phyloP scores from a whole-genome alignment of 2,888 invertebrate species.

The Epinotia ramella region DNA sequence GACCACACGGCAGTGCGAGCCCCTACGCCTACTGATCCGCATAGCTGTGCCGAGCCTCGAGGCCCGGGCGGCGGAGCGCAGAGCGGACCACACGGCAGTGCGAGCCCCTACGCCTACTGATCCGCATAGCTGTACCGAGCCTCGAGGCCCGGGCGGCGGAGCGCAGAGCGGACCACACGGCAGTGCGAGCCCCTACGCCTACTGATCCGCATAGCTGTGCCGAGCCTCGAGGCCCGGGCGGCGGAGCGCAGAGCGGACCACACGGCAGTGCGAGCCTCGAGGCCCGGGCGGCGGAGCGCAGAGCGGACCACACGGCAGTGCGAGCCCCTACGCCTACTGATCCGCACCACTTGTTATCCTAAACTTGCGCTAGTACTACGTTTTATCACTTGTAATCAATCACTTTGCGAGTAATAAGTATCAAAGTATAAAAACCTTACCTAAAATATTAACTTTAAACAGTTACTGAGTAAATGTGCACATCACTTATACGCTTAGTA shows the following conservation, averaged over 20 bases:
- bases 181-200: slow-evolving; percentile 54
- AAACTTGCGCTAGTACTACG: slow-evolving; percentile 77
- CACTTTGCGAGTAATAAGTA: slow-evolving; percentile 84
- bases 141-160: background rate
- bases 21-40: slow-evolving; percentile 67
- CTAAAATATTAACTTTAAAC: slow-evolving; percentile 75
- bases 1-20: slow-evolving; percentile 30
- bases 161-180: background rate
- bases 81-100: background rate
- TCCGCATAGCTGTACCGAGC: slow-evolving; percentile 54
- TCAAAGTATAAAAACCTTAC: slow-evolving; percentile 83
- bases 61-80: background rate
- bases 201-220: slow-evolving; percentile 60
- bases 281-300: too few relatives aligned
- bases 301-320: slow-evolving; percentile 23
- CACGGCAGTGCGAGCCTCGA: slow-evolving; percentile 30
- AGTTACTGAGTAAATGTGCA: slow-evolving; percentile 79
- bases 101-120: slow-evolving; percentile 59
- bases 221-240: background rate
- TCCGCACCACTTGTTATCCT: slow-evolving; percentile 80
- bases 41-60: background rate
- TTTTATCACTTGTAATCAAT: slow-evolving; percentile 84
- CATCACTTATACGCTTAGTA: slow-evolving; percentile 74
- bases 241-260: slow-evolving; percentile 17
- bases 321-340: slow-evolving; percentile 59